These are phyloP conservation scores for Noctua janthina DNA, from an alignment of 2,888 invertebrate species.

Conservation along the genomic window DNA sequence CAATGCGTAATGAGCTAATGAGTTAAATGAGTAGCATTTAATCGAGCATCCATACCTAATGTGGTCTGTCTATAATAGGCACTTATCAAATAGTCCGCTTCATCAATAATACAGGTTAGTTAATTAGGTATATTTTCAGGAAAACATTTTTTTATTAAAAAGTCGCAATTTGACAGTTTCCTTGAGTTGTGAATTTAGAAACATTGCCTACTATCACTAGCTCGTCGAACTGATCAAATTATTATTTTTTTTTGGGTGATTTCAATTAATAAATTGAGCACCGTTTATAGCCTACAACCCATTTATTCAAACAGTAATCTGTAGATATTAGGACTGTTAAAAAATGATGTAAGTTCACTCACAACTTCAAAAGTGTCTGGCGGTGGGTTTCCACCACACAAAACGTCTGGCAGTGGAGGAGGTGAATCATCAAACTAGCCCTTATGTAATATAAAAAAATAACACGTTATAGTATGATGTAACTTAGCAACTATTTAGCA, in stretches of 20 bases:
- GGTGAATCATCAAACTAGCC: too few relatives aligned
- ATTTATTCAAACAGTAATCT: background rate
- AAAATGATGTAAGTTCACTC: too few relatives aligned
- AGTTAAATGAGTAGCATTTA: background rate
- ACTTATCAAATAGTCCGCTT: conserved; percentile 3
- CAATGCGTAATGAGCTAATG: conserved; percentile 4
- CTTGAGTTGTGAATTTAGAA: conserved; percentile 1
- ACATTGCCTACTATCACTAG: background rate
- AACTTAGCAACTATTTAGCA: too few relatives aligned
- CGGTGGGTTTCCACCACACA: too few relatives aligned
- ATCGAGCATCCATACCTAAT: background rate
- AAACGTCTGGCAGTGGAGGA: too few relatives aligned
- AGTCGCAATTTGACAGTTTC: background rate
- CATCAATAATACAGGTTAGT: conserved; percentile 5
- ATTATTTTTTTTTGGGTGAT: background rate
- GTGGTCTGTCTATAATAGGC: conserved; percentile 2
- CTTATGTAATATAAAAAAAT: too few relatives aligned
- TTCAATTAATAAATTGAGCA: background rate
- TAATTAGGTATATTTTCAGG: conserved; percentile 17
- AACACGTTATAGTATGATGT: too few relatives aligned
- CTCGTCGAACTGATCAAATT: background rate
- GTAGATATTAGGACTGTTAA: background rate
- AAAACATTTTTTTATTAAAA: background rate
- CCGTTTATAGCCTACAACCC: background rate
- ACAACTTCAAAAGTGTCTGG: too few relatives aligned